Conservation (phyloP, 2,113 vertebrate genomes). For the Ardeotis arabs region DNA sequence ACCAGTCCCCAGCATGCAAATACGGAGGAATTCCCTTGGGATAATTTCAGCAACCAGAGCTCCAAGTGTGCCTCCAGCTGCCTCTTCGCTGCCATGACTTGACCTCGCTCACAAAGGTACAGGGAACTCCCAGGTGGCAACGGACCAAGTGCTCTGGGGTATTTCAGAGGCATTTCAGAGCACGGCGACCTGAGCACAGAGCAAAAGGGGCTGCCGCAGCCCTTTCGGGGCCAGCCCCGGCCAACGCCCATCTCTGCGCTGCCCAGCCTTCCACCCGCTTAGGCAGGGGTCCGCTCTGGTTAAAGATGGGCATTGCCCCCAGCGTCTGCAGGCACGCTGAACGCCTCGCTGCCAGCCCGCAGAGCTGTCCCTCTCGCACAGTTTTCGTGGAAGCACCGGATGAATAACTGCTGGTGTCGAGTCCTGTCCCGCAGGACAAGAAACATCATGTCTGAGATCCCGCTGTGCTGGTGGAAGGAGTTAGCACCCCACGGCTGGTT, state of each 20-base stretch:
- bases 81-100: background rate
- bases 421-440: background rate
- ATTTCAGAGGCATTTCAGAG: background rate
- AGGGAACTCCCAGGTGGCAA: background rate
- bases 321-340: rapidly evolving
- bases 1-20: background rate
- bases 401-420: background rate
- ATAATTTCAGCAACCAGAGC: background rate
- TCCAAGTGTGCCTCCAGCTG: background rate
- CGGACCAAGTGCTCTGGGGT: background rate
- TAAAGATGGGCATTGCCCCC: background rate
- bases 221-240: no score
- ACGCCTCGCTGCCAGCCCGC: background rate
- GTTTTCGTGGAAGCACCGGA: background rate
- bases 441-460: no score
- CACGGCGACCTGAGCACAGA: background rate
- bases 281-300: rapidly evolving
- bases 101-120: rapidly evolving
- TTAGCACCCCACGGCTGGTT: background rate
- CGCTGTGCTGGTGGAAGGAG: background rate
- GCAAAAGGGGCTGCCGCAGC: rapidly evolving
- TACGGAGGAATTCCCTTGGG: background rate
- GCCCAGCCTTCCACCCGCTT: background rate
- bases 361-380: background rate
- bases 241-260: background rate